phyloP scores from a whole-genome alignment of 2,888 invertebrate species.

The Sphaerophoria taeniata region DNA sequence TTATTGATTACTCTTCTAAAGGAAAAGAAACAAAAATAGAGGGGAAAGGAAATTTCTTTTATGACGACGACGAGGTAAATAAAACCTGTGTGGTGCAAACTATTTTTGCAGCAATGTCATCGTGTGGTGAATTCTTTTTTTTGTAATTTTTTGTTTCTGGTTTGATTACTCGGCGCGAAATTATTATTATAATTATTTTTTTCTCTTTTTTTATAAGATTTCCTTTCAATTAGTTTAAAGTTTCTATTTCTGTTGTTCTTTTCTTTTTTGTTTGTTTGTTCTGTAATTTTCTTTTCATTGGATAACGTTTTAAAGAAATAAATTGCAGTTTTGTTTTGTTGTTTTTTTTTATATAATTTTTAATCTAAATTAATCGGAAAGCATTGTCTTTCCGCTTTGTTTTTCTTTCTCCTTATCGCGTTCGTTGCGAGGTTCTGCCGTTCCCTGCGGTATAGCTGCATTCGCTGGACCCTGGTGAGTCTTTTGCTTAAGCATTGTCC shows the following conservation, averaged over 20 bases:
- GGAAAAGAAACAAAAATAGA: background rate
- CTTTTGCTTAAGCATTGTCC: conserved; percentile 99
- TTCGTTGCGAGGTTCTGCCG: conserved; percentile 80
- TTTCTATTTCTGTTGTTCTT: conserved; percentile 54
- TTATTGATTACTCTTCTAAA: conserved; percentile 36
- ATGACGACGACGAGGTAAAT: conserved; percentile 22
- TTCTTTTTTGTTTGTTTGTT: conserved; percentile 48
- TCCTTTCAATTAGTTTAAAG: conserved; percentile 62
- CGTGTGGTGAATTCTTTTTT: conserved; percentile 42
- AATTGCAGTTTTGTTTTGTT: conserved; percentile 68
- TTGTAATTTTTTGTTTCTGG: conserved; percentile 45
- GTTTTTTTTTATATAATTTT: conserved; percentile 26
- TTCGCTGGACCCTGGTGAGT: conserved; percentile 81
- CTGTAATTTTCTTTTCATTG: conserved; percentile 50
- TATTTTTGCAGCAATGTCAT: conserved; percentile 68
- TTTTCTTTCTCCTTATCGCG: conserved; percentile 82
- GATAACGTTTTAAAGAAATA: conserved; percentile 71
- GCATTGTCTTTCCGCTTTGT: conserved; percentile 80
- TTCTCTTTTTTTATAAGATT: conserved; percentile 35
- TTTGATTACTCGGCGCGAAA: conserved; percentile 61
- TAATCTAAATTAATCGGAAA: conserved; percentile 79
- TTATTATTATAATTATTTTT: conserved; percentile 38
- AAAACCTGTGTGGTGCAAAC: conserved; percentile 58
- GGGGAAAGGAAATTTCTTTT: no score
- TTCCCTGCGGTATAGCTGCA: conserved; percentile 80